These are phyloP conservation scores for Pagetopsis macropterus DNA, from an alignment of 2,797 vertebrate species.

Conservation along the genomic window DNA sequence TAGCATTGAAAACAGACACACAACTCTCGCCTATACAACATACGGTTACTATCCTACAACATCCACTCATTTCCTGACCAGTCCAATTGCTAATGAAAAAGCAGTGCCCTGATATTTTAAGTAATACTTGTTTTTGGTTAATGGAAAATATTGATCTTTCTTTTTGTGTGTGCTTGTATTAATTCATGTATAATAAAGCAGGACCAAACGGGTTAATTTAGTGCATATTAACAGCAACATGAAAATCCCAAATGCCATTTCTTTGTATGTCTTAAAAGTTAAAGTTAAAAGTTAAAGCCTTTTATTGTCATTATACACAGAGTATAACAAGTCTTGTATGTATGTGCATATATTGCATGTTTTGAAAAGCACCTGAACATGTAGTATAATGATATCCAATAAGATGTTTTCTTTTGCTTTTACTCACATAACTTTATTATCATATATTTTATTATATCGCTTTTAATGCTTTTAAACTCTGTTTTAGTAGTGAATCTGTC, in stretches of 20 bases:
- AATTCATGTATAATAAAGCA: background rate
- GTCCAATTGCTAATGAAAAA: background rate
- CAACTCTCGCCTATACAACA: background rate
- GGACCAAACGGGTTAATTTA: background rate
- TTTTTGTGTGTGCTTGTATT: background rate
- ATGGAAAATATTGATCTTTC: background rate
- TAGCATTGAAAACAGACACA: constrained; percentile 5
- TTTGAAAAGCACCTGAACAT: background rate
- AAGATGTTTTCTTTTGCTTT: background rate
- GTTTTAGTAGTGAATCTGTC: background rate
- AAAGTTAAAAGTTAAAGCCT: too few species aligned
- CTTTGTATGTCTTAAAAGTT: background rate
- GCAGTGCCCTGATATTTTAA: background rate
- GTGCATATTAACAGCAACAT: background rate
- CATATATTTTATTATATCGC: background rate
- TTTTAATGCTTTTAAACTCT: background rate
- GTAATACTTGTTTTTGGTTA: background rate
- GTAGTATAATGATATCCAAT: background rate
- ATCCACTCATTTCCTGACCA: background rate
- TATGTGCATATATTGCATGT: background rate
- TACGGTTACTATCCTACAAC: background rate
- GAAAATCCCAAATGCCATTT: background rate
- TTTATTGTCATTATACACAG: too few species aligned
- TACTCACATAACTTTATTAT: background rate
- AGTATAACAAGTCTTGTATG: background rate